Base-by-base conservation (phyloP, 1,140 invertebrate genomes). In the Dendrolimus kikuchii region DNA sequence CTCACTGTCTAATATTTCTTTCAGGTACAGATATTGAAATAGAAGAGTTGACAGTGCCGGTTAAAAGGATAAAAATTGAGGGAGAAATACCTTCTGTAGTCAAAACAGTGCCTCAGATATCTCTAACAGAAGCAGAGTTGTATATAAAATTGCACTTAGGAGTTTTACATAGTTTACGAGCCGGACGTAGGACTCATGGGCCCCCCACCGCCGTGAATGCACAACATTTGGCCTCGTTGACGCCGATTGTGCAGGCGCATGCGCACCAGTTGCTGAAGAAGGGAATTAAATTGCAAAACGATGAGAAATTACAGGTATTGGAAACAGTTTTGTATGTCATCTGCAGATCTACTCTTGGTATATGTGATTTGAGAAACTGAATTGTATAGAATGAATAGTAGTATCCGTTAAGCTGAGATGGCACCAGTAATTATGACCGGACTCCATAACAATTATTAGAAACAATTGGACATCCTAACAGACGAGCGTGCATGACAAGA, bases 101-200 rank as follows among this genome's bases (percentile, higher is more conserved):
- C 4, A 88, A 86, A 64, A 71, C 60, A 61, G 68, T 64, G 39
- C 47, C 61, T 4, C 64, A 48, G 6, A 82, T 74, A 49, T 48
- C 64, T 7, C 51, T 81, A 6, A 64, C 67, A 8, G 79, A 81
- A 46, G 55, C 74, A 8, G 71, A 89, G 36, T 62, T 91, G 5
- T 93, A 93, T 59, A 89, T 87, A 49, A 88, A 90, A 55, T 71
- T 93, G 8, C 92, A 93, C 69, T 70, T 93, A n/a, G 91, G 89
- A 7, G 81, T 93, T 0, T 66, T 93, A 44, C 88, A 91, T 58
- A 91, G 91, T 49, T 74, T 92, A 40, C 72, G 90, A 6, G 90
- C 91, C 50, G 88, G 90, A 10, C 79, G 83, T 36, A 57, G 69
- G 36, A 66, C 74, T 1, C 83, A 79, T 40, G 87, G 88, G 3